phyloP scores from a whole-genome alignment of 1,140 invertebrate genomes.

The Drosophila carrolli region DNA sequence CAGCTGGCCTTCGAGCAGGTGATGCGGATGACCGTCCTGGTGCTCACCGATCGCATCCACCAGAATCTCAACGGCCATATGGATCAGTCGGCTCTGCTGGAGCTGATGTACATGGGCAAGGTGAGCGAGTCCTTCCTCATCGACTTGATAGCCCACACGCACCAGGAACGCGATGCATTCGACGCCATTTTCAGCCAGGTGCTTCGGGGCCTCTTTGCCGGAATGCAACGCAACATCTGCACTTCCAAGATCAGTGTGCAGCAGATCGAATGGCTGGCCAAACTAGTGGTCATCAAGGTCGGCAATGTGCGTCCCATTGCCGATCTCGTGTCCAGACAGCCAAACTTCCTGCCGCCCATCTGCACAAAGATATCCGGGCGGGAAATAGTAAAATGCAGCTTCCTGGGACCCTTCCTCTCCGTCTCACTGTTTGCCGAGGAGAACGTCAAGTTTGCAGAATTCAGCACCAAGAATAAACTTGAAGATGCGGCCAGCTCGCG shows the following conservation, averaged over 20 bases:
- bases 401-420: constrained; percentile 94
- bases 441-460: constrained; percentile 91
- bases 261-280: constrained; percentile 88
- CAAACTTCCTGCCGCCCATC: constrained; percentile 91
- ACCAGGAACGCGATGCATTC: constrained; percentile 88
- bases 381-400: constrained; percentile 93
- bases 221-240: constrained; percentile 89
- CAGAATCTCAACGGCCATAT: constrained; percentile 60
- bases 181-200: constrained; percentile 90
- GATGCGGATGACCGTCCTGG: constrained; percentile 63
- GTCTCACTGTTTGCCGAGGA: constrained; percentile 97
- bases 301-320: constrained; percentile 90
- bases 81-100: constrained; percentile 72
- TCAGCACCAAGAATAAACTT: constrained; percentile 86
- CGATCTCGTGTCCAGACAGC: constrained; percentile 89
- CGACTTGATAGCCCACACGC: constrained; percentile 87
- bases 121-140: constrained; percentile 87
- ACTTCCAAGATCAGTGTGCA: constrained; percentile 89
- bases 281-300: constrained; percentile 89
- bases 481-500: constrained; percentile 59
- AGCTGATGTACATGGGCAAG: constrained; percentile 84
- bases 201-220: constrained; percentile 88
- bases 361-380: constrained; percentile 90
- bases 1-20: constrained; percentile 44
- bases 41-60: constrained; percentile 74